These are phyloP conservation scores for Coelopa pilipes DNA, from an alignment of 2,888 invertebrate species.

Conservation along the genomic window DNA sequence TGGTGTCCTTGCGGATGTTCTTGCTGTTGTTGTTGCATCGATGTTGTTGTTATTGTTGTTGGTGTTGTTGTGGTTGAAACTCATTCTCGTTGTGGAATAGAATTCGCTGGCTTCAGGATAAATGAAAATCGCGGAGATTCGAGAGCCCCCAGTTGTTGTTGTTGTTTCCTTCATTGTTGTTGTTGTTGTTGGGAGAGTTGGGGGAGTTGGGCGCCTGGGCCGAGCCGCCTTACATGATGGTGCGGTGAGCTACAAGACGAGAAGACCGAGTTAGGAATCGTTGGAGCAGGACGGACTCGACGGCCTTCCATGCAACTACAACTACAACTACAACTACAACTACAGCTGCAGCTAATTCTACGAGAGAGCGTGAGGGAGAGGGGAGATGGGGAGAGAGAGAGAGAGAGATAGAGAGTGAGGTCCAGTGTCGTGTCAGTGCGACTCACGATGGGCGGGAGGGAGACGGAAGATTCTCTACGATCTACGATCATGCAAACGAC, in stretches of 20 bases:
- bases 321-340: neutral
- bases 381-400: neutral
- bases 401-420: neutral
- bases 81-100: conserved; percentile 45
- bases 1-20: conserved; percentile 17
- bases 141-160: conserved; percentile 40
- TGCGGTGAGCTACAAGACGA: conserved; percentile 54
- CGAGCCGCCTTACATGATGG: conserved; percentile 56
- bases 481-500: neutral
- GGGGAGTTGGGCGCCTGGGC: conserved; percentile 16
- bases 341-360: neutral
- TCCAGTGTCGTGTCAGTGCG: no score
- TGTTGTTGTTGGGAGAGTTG: conserved; percentile 37
- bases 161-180: conserved; percentile 51
- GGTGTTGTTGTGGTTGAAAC: conserved; percentile 17
- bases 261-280: no score
- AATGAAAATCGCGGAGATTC: conserved; percentile 35
- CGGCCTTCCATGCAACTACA: neutral
- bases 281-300: neutral
- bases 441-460: no score
- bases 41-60: conserved; percentile 23
- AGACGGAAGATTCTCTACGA: neutral
- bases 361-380: neutral
- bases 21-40: conserved; percentile 9
- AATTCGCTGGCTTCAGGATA: conserved; percentile 44